Evolutionary conservation across 2,113 vertebrate genomes (phyloP).

Genomic region (Engystomops pustulosus): DNA sequence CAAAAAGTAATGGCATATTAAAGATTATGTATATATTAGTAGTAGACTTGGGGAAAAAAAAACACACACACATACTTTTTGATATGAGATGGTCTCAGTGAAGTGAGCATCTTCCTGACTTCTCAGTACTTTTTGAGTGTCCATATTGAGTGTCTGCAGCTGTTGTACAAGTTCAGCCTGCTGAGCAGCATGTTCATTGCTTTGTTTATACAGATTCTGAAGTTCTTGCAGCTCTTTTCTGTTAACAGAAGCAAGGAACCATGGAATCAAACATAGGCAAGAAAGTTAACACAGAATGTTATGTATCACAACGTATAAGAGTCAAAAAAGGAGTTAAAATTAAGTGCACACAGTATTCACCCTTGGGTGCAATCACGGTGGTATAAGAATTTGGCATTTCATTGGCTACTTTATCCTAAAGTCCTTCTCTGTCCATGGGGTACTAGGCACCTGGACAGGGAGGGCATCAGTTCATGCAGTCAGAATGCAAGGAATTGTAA

Average conservation of each 20-base stretch:
- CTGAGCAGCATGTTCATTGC: conserved; percentile 77
- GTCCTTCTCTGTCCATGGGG: no score
- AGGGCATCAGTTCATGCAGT: no score
- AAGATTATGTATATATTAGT: no score
- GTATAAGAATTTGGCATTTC: no score
- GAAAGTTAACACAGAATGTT: conserved; percentile 48
- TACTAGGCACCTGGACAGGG: no score
- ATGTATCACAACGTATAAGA: not conserved
- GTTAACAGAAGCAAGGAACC: conserved; percentile 65
- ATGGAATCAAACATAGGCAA: conserved; percentile 45
- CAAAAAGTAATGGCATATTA: no score
- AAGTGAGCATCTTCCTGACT: conserved; percentile 85
- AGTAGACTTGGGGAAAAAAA: not conserved
- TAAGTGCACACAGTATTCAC: no score
- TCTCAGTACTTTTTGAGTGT: conserved; percentile 83
- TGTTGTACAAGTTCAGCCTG: conserved; percentile 88
- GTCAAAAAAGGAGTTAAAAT: not conserved
- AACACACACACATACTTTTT: conserved; percentile 76
- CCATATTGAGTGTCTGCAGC: conserved; percentile 84
- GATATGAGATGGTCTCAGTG: conserved; percentile 82
- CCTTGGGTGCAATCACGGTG: no score
- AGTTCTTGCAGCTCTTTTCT: conserved; percentile 84
- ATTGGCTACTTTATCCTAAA: no score
- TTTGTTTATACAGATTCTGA: conserved; percentile 83
- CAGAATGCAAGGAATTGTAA: no score